Evolutionary conservation across 2,113 vertebrate species (phyloP).

Genomic region (Dolichallabes microphthalmus): DNA sequence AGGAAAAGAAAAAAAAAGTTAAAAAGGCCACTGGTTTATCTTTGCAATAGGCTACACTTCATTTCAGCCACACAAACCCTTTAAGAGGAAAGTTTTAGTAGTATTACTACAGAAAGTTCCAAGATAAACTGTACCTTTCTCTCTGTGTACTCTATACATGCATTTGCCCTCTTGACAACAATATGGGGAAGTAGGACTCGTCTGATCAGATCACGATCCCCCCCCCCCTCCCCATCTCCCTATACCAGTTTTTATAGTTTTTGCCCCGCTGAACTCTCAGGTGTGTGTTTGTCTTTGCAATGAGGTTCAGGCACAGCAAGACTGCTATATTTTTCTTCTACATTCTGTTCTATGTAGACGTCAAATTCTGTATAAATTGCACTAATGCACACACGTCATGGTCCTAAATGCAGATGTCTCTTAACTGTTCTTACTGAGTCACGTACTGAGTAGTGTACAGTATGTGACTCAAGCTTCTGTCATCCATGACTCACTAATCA

Average conservation of each 20-base stretch:
- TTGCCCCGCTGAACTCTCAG: not conserved
- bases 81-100: not conserved
- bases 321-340: not conserved
- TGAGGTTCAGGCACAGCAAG: not conserved
- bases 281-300: not conserved
- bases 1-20: not conserved
- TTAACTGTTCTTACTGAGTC: not conserved
- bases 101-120: not conserved
- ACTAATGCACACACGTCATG: not conserved
- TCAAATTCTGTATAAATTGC: not conserved
- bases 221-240: not conserved
- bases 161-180: not conserved
- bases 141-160: not conserved
- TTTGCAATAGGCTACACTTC: constrained; percentile 13
- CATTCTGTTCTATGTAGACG: not conserved
- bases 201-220: not conserved
- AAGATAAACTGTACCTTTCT: not conserved
- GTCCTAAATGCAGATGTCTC: not conserved
- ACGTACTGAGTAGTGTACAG: too few species aligned
- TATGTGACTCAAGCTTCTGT: not conserved
- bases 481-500: not conserved
- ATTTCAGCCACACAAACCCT: not conserved
- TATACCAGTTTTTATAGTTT: not conserved
- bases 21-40: constrained; percentile 27
- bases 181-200: not conserved